These are phyloP conservation scores for Nymphalis c-album DNA, from an alignment of 2,888 invertebrate species.

Conservation along the genomic window DNA sequence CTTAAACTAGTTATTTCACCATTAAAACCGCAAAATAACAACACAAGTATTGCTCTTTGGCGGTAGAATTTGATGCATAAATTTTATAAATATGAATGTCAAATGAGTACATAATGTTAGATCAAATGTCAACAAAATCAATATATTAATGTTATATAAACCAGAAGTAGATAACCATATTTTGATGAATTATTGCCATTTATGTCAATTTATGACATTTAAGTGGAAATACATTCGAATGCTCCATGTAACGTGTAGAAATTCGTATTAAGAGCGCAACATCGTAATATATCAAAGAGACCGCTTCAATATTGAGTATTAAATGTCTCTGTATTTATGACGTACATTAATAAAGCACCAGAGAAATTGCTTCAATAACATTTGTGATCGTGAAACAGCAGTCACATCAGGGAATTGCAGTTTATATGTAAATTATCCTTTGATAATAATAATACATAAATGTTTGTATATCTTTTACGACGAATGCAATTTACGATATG, in stretches of 20 bases:
- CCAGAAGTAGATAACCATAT: no score
- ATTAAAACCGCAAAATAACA: no score
- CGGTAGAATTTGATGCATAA: no score
- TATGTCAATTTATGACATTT: neutral
- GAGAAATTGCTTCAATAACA: slow-evolving; percentile 2
- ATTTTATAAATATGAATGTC: no score
- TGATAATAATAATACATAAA: neutral
- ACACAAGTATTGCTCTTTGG: no score
- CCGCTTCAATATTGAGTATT: slow-evolving; percentile 19
- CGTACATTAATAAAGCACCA: neutral
- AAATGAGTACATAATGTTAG: no score
- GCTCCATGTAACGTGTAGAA: slow-evolving; percentile 2
- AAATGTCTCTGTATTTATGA: slow-evolving; percentile 15
- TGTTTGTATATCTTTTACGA: neutral
- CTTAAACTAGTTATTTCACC: no score
- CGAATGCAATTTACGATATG: no score
- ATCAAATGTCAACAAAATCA: no score
- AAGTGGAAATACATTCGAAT: neutral
- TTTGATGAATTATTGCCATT: neutral
- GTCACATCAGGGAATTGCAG: neutral
- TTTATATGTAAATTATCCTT: neutral
- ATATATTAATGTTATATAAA: no score
- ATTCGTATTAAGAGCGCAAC: slow-evolving; percentile 10
- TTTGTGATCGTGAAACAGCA: neutral
- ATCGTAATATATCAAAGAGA: slow-evolving; percentile 20